Percentiles rank a stretch among this genome's conserved stretches.
Evolutionary conservation across 2,888 invertebrate genomes (phyloP).

Genomic region (Apotomis betuletana): DNA sequence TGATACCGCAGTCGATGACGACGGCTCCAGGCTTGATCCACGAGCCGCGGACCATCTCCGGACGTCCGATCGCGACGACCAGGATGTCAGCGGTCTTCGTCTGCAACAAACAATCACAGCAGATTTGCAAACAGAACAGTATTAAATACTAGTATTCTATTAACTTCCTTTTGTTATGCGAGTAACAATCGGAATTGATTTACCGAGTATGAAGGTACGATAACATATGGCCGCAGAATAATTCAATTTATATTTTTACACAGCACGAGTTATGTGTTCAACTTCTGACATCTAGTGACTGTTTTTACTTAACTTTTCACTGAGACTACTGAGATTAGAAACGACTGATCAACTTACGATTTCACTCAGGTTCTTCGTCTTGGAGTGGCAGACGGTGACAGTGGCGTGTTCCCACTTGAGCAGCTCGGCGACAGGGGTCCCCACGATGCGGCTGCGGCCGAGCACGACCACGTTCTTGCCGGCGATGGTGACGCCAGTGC

Average conservation of each 20-base stretch:
- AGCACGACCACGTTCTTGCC: constrained; percentile 96
- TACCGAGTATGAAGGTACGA: too few species aligned
- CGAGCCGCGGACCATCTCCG: constrained; percentile 94
- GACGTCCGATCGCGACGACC: constrained; percentile 96
- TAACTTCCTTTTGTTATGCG: too few species aligned
- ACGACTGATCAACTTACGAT: constrained; percentile 79
- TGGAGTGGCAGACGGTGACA: constrained; percentile 98
- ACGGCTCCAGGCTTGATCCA: constrained; percentile 99
- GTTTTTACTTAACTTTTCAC: too few species aligned
- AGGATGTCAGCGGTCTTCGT: constrained; percentile 94
- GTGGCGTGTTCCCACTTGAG: constrained; percentile 99
- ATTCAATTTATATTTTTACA: too few species aligned
- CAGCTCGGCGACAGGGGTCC: constrained; percentile 96
- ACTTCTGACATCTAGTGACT: too few species aligned
- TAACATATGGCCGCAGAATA: too few species aligned
- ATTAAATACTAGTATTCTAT: too few species aligned
- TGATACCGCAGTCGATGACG: constrained; percentile 99
- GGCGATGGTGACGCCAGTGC: constrained; percentile 88
- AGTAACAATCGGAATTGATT: too few species aligned
- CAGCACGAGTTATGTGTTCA: too few species aligned
- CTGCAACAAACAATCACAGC: constrained; percentile 59
- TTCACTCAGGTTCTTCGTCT: constrained; percentile 91
- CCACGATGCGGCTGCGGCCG: constrained; percentile 98
- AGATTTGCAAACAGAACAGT: too few species aligned
- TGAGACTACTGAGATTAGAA: too few species aligned